A percentile compares a stretch with the other conserved stretches of the same genome.
phyloP scores from a whole-genome alignment of 1,140 invertebrate genomes.

The Drosophila trapezifrons region DNA sequence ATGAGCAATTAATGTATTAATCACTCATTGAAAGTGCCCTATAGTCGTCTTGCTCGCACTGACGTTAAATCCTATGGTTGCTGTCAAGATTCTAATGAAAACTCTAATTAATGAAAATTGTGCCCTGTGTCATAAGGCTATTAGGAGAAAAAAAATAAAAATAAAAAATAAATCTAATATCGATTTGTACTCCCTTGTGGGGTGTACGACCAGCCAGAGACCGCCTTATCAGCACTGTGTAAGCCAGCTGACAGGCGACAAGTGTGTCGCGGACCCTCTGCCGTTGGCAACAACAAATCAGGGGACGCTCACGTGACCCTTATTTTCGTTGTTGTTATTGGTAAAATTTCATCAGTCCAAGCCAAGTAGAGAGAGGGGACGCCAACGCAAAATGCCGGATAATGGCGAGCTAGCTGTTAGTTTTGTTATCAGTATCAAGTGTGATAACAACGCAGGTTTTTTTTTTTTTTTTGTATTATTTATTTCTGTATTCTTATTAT shows the following conservation, averaged over 20 bases:
- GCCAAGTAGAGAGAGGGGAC: not conserved
- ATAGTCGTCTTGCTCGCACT: too few species aligned
- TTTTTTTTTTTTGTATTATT: conserved; percentile 4
- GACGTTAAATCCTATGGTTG: too few species aligned
- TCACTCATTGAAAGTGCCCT: too few species aligned
- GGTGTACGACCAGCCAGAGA: not conserved
- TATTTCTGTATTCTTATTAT: conserved; percentile 8
- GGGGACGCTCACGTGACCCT: conserved; percentile 36
- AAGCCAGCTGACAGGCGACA: conserved; percentile 15
- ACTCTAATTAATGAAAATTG: too few species aligned
- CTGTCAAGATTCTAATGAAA: too few species aligned
- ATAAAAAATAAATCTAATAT: conserved; percentile 1
- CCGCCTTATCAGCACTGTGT: not conserved
- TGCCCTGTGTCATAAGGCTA: too few species aligned
- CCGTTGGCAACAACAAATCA: conserved; percentile 17
- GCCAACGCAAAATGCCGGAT: conserved; percentile 8
- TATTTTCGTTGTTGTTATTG: conserved; percentile 27
- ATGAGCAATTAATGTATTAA: too few species aligned
- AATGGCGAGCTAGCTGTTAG: conserved; percentile 11
- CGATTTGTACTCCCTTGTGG: conserved; percentile 10
- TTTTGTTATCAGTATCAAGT: conserved; percentile 17
- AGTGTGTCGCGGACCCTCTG: not conserved
- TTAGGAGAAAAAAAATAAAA: not conserved
- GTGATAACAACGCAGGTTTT: conserved; percentile 26
- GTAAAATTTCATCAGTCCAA: conserved; percentile 19